Base-by-base conservation (phyloP, 2,888 invertebrate genomes). In the Platycheirus albimanus region DNA sequence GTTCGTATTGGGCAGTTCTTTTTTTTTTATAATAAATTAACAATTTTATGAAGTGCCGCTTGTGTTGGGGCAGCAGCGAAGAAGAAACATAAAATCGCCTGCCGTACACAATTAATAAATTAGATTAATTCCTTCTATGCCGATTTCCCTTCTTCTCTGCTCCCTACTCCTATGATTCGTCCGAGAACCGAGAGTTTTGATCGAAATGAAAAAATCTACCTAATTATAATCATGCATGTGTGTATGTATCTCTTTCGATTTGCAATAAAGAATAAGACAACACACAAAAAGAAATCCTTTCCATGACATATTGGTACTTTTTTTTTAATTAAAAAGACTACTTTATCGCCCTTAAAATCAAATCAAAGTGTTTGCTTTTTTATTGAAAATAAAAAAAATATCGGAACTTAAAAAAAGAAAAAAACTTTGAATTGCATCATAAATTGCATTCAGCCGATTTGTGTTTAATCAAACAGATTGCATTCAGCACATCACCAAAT, bases 221-320 rank as follows among this genome's bases (percentile, higher is more conserved):
- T 76, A 81, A 81, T 72, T 72, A 81, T 49, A 63, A 64, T 63
- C 51, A 61, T 77, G 71, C 71, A 71, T 81, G 77, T 81, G 71
- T 81, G 81, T 81, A 81, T 81, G 71, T 81, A 81, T 81, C 81
- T 77, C 81, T 77, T 81, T 71, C 71, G 71, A 81, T 77, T 79
- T 79, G 69, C 74, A 61, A 76, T 66, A 71, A 70, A 75, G 51
- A 75, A 72, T 41, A 64, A 52, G 71, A 70, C 69, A 45, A 70
- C 70, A 47, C 70, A 47, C 61, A 64, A 54, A 28, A 52, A 41
- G 38, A 51, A 75, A 66, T 76, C 56, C 43, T 58, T 56, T 70
- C 36, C 49, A 30, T 58, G 28, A 38, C 64, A 70, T 64, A 75
- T 70, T 81, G 70, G 30, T 33, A 71, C 47, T 38, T 61, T 70